These are phyloP conservation scores for Sciaenops ocellatus DNA, from an alignment of 2,797 vertebrate species.

Conservation along the genomic window DNA sequence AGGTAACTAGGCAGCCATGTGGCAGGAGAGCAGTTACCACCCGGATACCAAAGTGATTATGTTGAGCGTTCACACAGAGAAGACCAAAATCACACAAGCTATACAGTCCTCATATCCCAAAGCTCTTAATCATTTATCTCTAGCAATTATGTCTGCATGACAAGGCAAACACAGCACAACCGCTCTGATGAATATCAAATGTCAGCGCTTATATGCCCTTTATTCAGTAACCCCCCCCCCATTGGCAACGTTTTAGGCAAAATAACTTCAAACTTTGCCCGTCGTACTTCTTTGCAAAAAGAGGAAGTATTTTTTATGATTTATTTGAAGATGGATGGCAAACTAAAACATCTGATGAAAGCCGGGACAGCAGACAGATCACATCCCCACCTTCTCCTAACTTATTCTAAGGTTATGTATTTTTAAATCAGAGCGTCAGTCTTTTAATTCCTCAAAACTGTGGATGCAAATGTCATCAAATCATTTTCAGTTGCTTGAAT, in stretches of 20 bases:
- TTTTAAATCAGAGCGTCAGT: background rate
- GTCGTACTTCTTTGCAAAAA: background rate
- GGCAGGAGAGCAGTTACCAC: constrained; percentile 75
- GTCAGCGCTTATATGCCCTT: constrained; percentile 52
- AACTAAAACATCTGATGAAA: background rate
- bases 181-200: constrained; percentile 58
- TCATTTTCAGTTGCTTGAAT: constrained; percentile 7
- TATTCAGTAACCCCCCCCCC: constrained; percentile 18
- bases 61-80: constrained; percentile 50
- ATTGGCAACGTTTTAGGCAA: constrained; percentile 25
- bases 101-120: constrained; percentile 49
- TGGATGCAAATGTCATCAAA: background rate
- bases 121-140: constrained; percentile 77
- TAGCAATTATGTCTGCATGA: constrained; percentile 68
- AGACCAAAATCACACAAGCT: constrained; percentile 56
- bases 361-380: background rate
- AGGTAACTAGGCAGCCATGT: constrained; percentile 81
- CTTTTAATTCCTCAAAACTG: background rate
- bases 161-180: constrained; percentile 38
- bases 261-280: constrained; percentile 30
- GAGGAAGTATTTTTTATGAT: background rate
- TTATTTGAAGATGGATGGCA: background rate
- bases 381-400: too few relatives aligned
- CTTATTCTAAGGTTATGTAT: background rate
- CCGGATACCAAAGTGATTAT: constrained; percentile 73